phyloP scores from a whole-genome alignment of 2,113 vertebrate genomes.

The Gyps fulvus region DNA sequence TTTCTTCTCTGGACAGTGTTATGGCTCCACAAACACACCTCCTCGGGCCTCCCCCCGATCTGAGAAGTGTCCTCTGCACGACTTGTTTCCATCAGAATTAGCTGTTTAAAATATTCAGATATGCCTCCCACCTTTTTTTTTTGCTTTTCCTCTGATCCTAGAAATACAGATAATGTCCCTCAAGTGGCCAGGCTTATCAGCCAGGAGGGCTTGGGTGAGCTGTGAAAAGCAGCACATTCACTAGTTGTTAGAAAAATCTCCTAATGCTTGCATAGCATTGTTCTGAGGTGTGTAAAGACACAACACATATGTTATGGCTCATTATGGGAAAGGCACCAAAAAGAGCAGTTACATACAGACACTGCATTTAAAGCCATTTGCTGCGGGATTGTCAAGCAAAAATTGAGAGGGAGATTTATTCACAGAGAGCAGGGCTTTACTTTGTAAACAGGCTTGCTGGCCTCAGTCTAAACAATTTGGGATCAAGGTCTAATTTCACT shows the following conservation, averaged over 20 bases:
- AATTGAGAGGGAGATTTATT: not conserved
- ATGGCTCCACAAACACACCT: not conserved
- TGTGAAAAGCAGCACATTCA: not conserved
- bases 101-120: not conserved
- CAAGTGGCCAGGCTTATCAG: not conserved
- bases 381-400: not conserved
- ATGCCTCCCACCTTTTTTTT: not conserved
- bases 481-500: not conserved
- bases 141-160: not conserved
- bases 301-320: not conserved
- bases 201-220: not conserved
- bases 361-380: not conserved
- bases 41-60: not conserved
- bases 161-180: not conserved
- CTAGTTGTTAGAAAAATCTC: slow-evolving; percentile 2
- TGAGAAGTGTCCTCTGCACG: rapidly evolving
- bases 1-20: not conserved
- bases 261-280: slow-evolving; percentile 1
- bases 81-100: not conserved
- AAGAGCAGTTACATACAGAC: slow-evolving; percentile 11
- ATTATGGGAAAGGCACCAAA: not conserved
- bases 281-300: slow-evolving; percentile 29
- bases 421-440: not conserved
- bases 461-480: not conserved
- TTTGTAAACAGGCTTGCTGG: not conserved